phyloP scores from a whole-genome alignment of 1,140 invertebrate genomes.

The Gryon sp. region DNA sequence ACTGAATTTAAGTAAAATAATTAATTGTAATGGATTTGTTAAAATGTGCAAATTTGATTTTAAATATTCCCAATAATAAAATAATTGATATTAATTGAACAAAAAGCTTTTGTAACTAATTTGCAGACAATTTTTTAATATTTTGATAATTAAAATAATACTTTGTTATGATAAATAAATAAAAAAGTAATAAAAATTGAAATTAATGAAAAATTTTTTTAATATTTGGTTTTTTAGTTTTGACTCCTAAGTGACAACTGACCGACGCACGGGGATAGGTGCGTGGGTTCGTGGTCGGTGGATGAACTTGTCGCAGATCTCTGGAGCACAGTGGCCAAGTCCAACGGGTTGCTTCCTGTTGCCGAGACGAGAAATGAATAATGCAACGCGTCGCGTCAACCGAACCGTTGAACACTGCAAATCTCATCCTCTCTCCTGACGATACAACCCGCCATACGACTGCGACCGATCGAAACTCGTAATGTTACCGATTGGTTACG shows the following conservation, averaged over 20 bases:
- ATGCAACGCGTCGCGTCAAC: conserved; percentile 75
- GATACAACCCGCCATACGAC: conserved; percentile 56
- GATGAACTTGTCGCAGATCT: conserved; percentile 64
- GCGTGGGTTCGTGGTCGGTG: conserved; percentile 66
- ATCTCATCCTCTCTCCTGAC: conserved; percentile 68
- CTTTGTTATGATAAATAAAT: too few species aligned
- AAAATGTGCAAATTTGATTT: too few species aligned
- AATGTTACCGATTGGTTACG: conserved; percentile 57
- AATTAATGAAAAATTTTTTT: not conserved
- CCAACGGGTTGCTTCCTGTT: conserved; percentile 66
- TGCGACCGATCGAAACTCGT: conserved; percentile 40
- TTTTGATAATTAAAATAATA: too few species aligned
- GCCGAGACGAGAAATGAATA: conserved; percentile 73
- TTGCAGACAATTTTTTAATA: too few species aligned
- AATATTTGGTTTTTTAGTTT: too few species aligned
- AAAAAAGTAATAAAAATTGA: not conserved
- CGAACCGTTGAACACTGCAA: conserved; percentile 69
- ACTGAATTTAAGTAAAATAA: too few species aligned
- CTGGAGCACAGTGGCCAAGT: conserved; percentile 60
- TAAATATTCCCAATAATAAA: too few species aligned
- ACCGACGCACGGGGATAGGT: conserved; percentile 54
- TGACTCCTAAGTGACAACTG: conserved; percentile 68
- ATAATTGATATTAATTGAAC: too few species aligned
- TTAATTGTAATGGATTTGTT: too few species aligned
- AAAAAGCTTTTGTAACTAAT: too few species aligned